Evolutionary conservation across 92 coral and sea anemone genomes (phyloP).

Genomic region (Montipora capitata): DNA sequence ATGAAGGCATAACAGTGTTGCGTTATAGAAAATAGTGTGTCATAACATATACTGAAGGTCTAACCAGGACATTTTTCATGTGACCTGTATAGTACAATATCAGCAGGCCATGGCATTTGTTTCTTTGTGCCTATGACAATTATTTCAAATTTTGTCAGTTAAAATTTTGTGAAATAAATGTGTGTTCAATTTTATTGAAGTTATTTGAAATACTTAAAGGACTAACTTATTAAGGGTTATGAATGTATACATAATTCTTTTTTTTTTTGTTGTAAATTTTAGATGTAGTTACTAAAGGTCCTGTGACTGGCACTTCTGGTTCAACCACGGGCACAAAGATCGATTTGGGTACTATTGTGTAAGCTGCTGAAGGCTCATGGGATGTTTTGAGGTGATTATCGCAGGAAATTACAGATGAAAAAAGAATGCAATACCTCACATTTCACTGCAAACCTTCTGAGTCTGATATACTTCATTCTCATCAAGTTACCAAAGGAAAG

Average conservation of each 20-base stretch:
- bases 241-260: conserved; percentile 48
- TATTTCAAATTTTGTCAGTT: conserved; percentile 9
- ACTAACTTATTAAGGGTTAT: conserved; percentile 59
- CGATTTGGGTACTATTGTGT: conserved; percentile 60
- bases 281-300: conserved; percentile 52
- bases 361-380: conserved; percentile 67
- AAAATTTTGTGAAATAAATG: conserved; percentile 17
- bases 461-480: conserved; percentile 70
- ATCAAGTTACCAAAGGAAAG: conserved; percentile 72
- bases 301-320: conserved; percentile 68
- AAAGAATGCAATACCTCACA: conserved; percentile 68
- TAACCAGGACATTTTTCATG: conserved; percentile 71
- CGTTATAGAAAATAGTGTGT: conserved; percentile 62
- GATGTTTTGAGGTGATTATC: conserved; percentile 68
- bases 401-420: conserved; percentile 65
- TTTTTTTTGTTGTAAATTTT: conserved; percentile 42
- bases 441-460: conserved; percentile 66
- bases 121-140: conserved; percentile 35
- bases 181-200: conserved; percentile 54
- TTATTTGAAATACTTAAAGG: conserved; percentile 50
- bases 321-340: conserved; percentile 71
- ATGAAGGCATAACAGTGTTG: conserved; percentile 59
- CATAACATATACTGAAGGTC: conserved; percentile 44
- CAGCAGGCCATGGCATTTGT: conserved; percentile 55
- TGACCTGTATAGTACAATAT: conserved; percentile 63